phyloP scores from a whole-genome alignment of 2,797 vertebrate species.

The Sebastes variabilis region DNA sequence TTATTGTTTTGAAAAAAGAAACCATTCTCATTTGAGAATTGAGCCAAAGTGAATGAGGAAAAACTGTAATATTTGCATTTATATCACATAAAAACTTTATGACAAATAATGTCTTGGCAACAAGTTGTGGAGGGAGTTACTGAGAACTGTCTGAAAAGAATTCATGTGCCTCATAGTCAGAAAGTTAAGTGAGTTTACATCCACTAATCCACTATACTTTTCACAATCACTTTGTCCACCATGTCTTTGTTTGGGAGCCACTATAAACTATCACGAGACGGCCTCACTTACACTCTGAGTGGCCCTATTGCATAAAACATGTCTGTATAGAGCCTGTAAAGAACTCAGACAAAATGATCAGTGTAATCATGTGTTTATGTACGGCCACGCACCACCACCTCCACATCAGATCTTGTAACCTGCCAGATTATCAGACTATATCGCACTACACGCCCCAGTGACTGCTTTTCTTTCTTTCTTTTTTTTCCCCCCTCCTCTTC shows the following conservation, averaged over 20 bases:
- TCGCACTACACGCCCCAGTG: not conserved
- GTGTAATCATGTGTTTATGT: constrained; percentile 6
- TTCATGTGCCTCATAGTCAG: not conserved
- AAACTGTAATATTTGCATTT: not conserved
- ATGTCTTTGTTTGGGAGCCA: not conserved
- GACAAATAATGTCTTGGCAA: not conserved
- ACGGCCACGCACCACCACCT: not conserved
- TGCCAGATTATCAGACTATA: not conserved
- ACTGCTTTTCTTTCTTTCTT: constrained; percentile 24
- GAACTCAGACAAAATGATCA: not conserved
- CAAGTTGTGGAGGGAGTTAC: not conserved
- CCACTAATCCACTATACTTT: not conserved
- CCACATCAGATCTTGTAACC: constrained; percentile 14
- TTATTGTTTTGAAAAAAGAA: too few relatives aligned
- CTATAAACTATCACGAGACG: not conserved
- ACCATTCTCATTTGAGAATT: too few relatives aligned
- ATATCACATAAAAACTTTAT: not conserved
- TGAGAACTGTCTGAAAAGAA: not conserved
- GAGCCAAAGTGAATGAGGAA: too few relatives aligned
- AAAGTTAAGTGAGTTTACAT: not conserved
- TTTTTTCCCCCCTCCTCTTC: not conserved
- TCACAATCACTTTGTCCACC: not conserved
- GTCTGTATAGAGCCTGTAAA: not conserved
- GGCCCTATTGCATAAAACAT: not conserved
- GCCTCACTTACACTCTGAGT: not conserved